Evolutionary conservation across 2,797 vertebrate genomes (phyloP).

Genomic region (Anguilla obscura): DNA sequence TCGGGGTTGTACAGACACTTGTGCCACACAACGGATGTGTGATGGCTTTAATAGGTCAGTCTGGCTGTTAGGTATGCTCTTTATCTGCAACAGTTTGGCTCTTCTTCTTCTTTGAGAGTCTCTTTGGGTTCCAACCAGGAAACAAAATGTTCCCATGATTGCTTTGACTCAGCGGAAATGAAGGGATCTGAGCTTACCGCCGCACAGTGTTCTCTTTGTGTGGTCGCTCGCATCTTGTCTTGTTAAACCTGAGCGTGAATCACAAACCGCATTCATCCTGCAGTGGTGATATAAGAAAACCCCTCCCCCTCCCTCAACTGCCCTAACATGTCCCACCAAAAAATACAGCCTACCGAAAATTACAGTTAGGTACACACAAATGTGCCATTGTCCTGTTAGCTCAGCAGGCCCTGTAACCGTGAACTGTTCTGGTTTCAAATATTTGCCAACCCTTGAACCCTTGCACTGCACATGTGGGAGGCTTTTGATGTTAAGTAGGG

Average conservation of each 20-base stretch:
- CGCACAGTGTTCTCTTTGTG: background rate
- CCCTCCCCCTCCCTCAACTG: background rate
- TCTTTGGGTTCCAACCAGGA: background rate
- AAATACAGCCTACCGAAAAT: background rate
- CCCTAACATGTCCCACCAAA: background rate
- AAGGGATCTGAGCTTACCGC: background rate
- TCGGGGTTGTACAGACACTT: background rate
- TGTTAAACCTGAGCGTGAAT: conserved; percentile 4
- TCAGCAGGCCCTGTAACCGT: conserved; percentile 3
- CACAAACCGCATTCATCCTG: background rate
- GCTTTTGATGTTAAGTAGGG: conserved; percentile 39
- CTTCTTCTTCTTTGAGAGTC: background rate
- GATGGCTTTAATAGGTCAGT: background rate
- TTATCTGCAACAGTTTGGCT: background rate
- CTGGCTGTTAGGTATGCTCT: background rate
- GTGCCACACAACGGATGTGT: no score
- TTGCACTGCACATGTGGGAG: conserved; percentile 21
- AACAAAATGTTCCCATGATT: background rate
- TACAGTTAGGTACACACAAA: background rate
- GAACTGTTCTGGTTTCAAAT: conserved; percentile 20
- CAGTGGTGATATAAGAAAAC: background rate
- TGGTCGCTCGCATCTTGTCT: background rate
- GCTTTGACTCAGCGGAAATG: background rate
- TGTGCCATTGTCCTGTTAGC: conserved; percentile 2
- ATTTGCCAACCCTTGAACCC: conserved; percentile 7